A percentile compares a stretch with the other conserved stretches of the same genome.
These are phyloP conservation scores for Microctonus hyperodae DNA, from an alignment of 2,888 invertebrate genomes.

Conservation along the genomic window DNA sequence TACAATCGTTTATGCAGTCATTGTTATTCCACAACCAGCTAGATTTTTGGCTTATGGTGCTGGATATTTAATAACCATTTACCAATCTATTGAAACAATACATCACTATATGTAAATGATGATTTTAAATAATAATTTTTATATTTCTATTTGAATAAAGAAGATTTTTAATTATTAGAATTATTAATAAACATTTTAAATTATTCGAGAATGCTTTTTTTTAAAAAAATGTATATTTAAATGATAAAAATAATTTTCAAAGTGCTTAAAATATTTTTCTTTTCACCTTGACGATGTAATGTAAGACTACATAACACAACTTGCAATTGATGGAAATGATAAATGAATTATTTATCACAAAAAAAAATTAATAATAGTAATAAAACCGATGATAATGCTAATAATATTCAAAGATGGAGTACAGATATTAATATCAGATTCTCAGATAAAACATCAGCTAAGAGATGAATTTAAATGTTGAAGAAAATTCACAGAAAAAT, in stretches of 20 bases:
- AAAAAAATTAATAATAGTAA: not conserved
- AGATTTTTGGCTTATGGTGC: conserved; percentile 59
- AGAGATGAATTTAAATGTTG: not conserved
- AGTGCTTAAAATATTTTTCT: too few relatives aligned
- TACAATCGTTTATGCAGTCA: conserved; percentile 65
- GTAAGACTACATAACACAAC: not conserved
- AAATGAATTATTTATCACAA: not conserved
- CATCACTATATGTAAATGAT: conserved; percentile 25
- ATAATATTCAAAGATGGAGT: not conserved
- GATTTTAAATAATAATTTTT: not conserved
- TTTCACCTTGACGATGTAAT: not conserved
- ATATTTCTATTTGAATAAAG: not conserved
- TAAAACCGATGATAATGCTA: not conserved
- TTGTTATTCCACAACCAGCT: conserved; percentile 63
- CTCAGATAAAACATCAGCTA: not conserved
- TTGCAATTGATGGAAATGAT: not conserved
- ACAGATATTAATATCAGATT: not conserved
- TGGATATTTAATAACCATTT: conserved; percentile 58
- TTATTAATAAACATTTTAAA: too few relatives aligned
- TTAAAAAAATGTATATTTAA: too few relatives aligned
- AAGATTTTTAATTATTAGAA: not conserved
- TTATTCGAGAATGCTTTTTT: too few relatives aligned
- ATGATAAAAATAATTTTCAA: too few relatives aligned
- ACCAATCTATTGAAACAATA: conserved; percentile 56
- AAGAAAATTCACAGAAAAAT: not conserved